Evolutionary conservation across 2,797 vertebrate genomes (phyloP).

Genomic region (Neostethus bicornis): DNA sequence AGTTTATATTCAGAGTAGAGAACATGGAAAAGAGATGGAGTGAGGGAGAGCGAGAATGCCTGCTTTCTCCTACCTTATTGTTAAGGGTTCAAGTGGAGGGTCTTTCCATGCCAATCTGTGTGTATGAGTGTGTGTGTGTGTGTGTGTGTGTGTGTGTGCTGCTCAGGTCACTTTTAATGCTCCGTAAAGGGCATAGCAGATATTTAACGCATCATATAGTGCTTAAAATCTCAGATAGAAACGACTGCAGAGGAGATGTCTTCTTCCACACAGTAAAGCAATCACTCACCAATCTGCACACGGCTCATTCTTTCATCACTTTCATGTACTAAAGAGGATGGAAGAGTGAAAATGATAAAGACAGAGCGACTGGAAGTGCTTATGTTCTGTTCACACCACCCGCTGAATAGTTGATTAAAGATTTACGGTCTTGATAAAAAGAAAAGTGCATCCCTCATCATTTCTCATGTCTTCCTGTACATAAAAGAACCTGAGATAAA

Average conservation of each 20-base stretch:
- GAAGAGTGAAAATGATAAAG: conserved; percentile 4
- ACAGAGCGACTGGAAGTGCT: conserved; percentile 33
- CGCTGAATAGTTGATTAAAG: conserved; percentile 3
- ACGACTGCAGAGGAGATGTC: conserved; percentile 28
- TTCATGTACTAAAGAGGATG: conserved; percentile 37
- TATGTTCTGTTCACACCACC: conserved; percentile 46
- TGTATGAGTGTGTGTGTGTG: neutral
- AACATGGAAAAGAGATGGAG: conserved; percentile 15
- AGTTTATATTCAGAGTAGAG: conserved; percentile 44
- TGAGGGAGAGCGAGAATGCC: conserved; percentile 10
- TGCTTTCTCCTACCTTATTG: conserved; percentile 7
- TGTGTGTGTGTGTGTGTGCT: conserved; percentile 7
- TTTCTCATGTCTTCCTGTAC: neutral
- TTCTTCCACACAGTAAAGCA: conserved; percentile 19
- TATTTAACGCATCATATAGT: conserved; percentile 57
- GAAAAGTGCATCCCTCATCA: conserved; percentile 5
- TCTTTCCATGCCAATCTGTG: neutral
- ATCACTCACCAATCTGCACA: conserved; percentile 59
- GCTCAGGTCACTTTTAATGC: conserved; percentile 47
- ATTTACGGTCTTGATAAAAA: conserved; percentile 2
- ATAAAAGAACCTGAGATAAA: neutral
- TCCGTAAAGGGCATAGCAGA: conserved; percentile 32
- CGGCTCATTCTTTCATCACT: conserved; percentile 60
- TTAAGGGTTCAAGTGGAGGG: too few relatives aligned
- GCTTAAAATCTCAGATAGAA: conserved; percentile 52